phyloP scores from a whole-genome alignment of 2,888 invertebrate species.

The Stenolophus ochropezus region DNA sequence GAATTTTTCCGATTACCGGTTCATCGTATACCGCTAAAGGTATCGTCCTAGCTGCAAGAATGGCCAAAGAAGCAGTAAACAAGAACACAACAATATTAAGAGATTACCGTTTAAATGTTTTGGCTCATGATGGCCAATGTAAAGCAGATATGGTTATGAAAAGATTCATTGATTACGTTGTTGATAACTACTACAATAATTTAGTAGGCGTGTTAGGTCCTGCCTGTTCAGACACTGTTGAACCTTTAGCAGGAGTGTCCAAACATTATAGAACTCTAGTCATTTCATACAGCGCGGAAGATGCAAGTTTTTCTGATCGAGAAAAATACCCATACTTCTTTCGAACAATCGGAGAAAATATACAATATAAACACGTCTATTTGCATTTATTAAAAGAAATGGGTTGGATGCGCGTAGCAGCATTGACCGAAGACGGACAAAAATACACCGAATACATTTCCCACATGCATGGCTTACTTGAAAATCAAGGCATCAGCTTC shows the following conservation, averaged over 20 bases:
- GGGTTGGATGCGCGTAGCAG: conserved; percentile 83
- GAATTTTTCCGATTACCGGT: conserved; percentile 82
- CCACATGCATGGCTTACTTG: conserved; percentile 80
- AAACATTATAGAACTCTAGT: conserved; percentile 83
- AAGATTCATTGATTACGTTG: conserved; percentile 82
- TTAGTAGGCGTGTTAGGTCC: conserved; percentile 86
- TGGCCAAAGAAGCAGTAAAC: conserved; percentile 81
- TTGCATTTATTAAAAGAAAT: conserved; percentile 77
- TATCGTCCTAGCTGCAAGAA: conserved; percentile 77
- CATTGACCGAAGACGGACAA: conserved; percentile 86
- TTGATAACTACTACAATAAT: conserved; percentile 74
- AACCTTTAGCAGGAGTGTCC: conserved; percentile 85
- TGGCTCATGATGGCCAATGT: conserved; percentile 81
- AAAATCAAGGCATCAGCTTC: conserved; percentile 78
- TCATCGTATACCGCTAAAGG: conserved; percentile 77
- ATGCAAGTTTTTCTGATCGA: conserved; percentile 82
- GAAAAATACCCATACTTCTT: conserved; percentile 86
- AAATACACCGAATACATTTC: conserved; percentile 87
- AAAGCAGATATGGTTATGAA: conserved; percentile 84
- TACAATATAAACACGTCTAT: conserved; percentile 82
- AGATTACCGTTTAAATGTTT: conserved; percentile 77
- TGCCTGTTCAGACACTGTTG: conserved; percentile 87
- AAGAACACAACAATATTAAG: conserved; percentile 75
- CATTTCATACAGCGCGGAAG: conserved; percentile 87
- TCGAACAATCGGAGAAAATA: conserved; percentile 86